Percentiles rank a stretch among this genome's conserved stretches.
phyloP scores from a whole-genome alignment of 2,888 invertebrate species.

The Mesoligia furuncula region DNA sequence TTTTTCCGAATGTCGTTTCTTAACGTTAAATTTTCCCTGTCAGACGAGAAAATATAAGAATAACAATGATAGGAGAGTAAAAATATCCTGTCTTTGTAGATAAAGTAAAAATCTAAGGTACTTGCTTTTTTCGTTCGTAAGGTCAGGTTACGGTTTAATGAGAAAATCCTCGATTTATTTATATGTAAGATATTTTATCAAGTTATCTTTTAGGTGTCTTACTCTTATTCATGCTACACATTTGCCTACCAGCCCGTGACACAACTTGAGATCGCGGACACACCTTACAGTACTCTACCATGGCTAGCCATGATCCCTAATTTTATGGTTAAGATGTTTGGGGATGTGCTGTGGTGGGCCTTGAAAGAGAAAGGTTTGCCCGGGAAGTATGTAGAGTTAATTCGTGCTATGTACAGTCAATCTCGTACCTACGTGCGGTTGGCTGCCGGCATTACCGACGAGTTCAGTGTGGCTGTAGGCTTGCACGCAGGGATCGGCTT shows the following conservation, averaged over 20 bases:
- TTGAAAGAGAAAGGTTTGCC: too few species aligned
- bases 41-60: constrained; percentile 9
- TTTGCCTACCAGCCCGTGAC: neutral
- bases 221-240: neutral
- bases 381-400: too few species aligned
- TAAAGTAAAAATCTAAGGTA: neutral
- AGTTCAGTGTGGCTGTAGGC: too few species aligned
- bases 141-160: neutral
- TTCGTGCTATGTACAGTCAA: too few species aligned
- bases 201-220: neutral
- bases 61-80: neutral
- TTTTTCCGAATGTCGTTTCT: neutral
- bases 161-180: neutral
- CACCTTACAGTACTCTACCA: too few species aligned
- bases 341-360: too few species aligned
- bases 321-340: neutral
- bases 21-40: neutral
- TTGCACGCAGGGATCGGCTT: too few species aligned
- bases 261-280: neutral
- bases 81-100: neutral
- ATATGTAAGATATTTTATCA: neutral
- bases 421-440: too few species aligned
- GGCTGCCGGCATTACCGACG: too few species aligned
- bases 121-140: neutral
- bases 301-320: neutral